Evolutionary conservation across 2,797 vertebrate genomes (phyloP).

Genomic region (Psittacula derbiana): DNA sequence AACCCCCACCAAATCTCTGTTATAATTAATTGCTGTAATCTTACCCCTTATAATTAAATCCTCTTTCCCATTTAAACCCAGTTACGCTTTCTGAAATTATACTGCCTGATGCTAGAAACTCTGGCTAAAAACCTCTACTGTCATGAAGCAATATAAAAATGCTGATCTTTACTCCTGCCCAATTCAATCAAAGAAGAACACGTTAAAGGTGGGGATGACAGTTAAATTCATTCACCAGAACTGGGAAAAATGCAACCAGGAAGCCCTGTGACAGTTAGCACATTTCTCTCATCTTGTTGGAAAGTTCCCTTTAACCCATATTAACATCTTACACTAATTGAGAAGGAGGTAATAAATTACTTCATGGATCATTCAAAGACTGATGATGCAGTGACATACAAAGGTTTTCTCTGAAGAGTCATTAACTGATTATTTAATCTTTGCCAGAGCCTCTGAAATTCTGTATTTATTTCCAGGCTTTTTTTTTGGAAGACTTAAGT

Average conservation of each 20-base stretch:
- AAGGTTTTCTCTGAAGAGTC: background rate
- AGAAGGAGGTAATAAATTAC: slow-evolving; percentile 36
- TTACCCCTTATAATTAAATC: background rate
- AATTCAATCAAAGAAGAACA: slow-evolving; percentile 49
- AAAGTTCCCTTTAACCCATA: slow-evolving; percentile 51
- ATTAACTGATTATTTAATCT: slow-evolving; percentile 7
- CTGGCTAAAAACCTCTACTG: background rate
- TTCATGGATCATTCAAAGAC: background rate
- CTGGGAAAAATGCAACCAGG: slow-evolving; percentile 55
- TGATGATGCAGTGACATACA: slow-evolving; percentile 38
- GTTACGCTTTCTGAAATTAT: slow-evolving; percentile 8
- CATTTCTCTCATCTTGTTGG: slow-evolving; percentile 67
- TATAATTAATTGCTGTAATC: background rate
- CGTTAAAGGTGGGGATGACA: slow-evolving; percentile 47
- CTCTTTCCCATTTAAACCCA: background rate
- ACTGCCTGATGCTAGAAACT: background rate
- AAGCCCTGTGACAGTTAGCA: slow-evolving; percentile 46
- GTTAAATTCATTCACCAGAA: slow-evolving; percentile 68
- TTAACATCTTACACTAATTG: slow-evolving; percentile 72
- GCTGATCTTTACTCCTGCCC: slow-evolving; percentile 4
- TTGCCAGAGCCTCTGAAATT: background rate
- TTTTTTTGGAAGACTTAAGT: slow-evolving; percentile 17
- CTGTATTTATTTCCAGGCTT: background rate
- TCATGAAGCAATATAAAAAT: background rate
- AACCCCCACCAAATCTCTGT: rapidly evolving